These are phyloP conservation scores for Trinorchestia longiramus DNA, from an alignment of 1,140 invertebrate species.

Conservation along the genomic window DNA sequence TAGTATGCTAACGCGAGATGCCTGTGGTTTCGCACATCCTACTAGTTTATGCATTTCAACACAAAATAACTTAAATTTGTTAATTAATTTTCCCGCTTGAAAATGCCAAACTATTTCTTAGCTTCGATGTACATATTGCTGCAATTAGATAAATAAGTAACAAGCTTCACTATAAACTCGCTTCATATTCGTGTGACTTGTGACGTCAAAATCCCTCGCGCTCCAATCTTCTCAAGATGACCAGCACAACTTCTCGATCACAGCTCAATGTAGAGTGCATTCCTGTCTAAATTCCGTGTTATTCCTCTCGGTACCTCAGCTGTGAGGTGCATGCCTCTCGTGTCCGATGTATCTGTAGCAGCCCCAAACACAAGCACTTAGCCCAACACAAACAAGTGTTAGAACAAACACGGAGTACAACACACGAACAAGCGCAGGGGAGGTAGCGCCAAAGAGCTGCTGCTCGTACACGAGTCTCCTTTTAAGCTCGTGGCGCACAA, in stretches of 20 bases:
- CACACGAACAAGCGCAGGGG: not conserved
- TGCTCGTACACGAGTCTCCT: not conserved
- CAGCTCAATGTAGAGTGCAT: not conserved
- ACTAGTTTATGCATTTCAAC: too few species aligned
- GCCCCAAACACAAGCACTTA: not conserved
- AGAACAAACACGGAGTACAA: not conserved
- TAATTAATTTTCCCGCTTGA: too few species aligned
- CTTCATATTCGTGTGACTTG: too few species aligned
- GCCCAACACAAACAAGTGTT: slow-evolving; percentile 6
- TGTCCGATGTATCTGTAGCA: not conserved
- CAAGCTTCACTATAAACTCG: too few species aligned
- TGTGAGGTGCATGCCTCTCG: not conserved
- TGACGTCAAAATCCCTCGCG: not conserved
- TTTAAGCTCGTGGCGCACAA: not conserved
- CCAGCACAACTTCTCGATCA: not conserved
- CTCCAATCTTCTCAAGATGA: not conserved
- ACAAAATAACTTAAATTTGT: too few species aligned
- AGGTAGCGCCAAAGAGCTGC: not conserved
- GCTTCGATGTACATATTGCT: too few species aligned
- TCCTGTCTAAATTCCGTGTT: not conserved
- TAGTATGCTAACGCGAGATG: too few species aligned
- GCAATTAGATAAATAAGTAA: too few species aligned
- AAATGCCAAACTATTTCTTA: too few species aligned
- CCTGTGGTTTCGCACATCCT: too few species aligned
- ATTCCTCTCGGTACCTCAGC: not conserved